Conservation (phyloP, 2,888 invertebrate species). For the Elmis aenea region DNA sequence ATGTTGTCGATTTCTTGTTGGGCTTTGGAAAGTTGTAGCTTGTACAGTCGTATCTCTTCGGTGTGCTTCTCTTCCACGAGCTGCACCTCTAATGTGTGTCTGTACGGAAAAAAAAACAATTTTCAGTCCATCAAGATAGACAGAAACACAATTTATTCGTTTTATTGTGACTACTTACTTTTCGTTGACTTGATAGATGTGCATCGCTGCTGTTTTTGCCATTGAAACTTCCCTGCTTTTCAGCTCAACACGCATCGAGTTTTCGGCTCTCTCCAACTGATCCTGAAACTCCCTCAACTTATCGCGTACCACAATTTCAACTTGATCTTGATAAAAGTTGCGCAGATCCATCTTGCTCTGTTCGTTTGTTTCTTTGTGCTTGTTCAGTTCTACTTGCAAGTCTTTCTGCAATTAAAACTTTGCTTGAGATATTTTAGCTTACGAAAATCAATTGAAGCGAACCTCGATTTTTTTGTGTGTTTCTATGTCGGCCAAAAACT, state of each 20-base stretch:
- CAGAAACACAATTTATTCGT: no score
- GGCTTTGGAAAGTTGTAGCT: constrained; percentile 65
- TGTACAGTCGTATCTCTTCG: constrained; percentile 70
- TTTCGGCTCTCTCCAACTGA: constrained; percentile 67
- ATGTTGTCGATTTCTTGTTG: constrained; percentile 62
- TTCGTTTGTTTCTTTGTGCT: constrained; percentile 53
- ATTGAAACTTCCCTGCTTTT: constrained; percentile 61
- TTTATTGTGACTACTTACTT: no score
- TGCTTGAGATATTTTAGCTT: not conserved
- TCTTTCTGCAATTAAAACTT: constrained; percentile 40
- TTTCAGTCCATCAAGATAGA: no score
- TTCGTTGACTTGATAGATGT: constrained; percentile 65
- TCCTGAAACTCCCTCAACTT: constrained; percentile 73
- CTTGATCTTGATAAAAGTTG: constrained; percentile 73
- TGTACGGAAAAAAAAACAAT: constrained; percentile 37
- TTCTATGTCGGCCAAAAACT: constrained; percentile 37
- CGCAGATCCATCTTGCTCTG: constrained; percentile 64
- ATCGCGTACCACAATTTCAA: constrained; percentile 69
- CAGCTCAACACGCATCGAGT: constrained; percentile 58
- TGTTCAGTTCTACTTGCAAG: constrained; percentile 42
- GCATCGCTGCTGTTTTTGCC: constrained; percentile 65
- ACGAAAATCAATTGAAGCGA: no score
- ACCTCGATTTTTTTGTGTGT: constrained; percentile 40
- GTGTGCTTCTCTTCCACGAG: constrained; percentile 72
- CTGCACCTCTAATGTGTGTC: constrained; percentile 70